Base-by-base conservation (phyloP, 2,113 vertebrate genomes). In the Caloenas nicobarica region DNA sequence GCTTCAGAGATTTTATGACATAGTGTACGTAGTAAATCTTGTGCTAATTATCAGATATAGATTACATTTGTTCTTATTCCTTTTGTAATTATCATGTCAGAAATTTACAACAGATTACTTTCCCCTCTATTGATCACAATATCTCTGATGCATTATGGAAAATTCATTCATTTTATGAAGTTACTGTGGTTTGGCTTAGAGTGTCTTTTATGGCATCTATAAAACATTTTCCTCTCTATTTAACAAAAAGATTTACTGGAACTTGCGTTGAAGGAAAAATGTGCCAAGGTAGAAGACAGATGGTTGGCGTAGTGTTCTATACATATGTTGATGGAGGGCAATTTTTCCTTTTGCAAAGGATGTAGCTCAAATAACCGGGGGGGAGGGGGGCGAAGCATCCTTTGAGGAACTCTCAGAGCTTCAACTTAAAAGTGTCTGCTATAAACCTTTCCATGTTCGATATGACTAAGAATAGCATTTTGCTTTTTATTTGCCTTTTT, bases 151-250 rank as follows among this genome's bases (percentile, higher is more conserved):
- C 33, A 26, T 72, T 93, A 88, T 91, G 95, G 92, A 94, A 90
- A 94, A 83, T 72, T 51, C 58, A 88, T 96, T 91, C 29, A 66
- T 78, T 95, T 96, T 91, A 85, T 91, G 77, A 83, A 82, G 77
- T 93, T 71, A 54, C 76, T 94, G 77, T 89, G 83, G 92, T 94
- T 97, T 97, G 96, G 88, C 96, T 93, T 76, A 26, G 56, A 91
- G 62, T 13, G 4, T 13, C 60, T 95, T 65, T 87, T 85, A 86
- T 93, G 48, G 80, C 89, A 95, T 87, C 80, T 85, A 66, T 82
- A 71, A 95, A 92, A 84, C 38, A 31, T 84, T 93, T 93, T 94
- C 50, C n/a, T 92, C 91, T 96, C 83, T 76, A 53, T 90, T 95
- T 90, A 77, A 94, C 36, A 82, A 94, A 85, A 95, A 70, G 10